Conservation (phyloP, 2,888 invertebrate species). For the Mycogona germanica region DNA sequence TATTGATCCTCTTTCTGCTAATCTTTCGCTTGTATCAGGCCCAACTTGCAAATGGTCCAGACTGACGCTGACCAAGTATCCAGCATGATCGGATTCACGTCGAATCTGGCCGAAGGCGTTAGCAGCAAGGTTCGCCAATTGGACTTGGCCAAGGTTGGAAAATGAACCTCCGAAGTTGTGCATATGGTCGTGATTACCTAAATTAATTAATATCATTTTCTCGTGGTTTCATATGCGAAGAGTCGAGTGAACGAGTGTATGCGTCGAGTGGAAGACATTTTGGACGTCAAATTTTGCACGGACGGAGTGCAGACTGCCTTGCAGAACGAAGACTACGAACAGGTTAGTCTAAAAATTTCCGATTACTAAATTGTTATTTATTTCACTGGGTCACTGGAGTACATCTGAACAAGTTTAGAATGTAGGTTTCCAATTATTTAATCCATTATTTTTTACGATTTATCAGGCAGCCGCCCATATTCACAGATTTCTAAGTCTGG, state of each 20-base stretch:
- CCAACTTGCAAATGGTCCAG: conserved; percentile 62
- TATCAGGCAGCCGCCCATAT: conserved; percentile 80
- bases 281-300: conserved; percentile 89
- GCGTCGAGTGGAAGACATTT: conserved; percentile 82
- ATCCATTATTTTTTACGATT: conserved; percentile 11
- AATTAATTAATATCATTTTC: neutral
- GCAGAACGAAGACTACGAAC: conserved; percentile 89
- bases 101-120: conserved; percentile 79
- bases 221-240: conserved; percentile 36
- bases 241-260: conserved; percentile 89
- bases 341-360: conserved; percentile 30
- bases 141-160: conserved; percentile 74
- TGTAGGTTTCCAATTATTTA: conserved; percentile 7
- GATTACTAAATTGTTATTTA: neutral
- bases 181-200: neutral
- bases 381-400: neutral
- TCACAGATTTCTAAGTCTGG: conserved; percentile 84
- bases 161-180: neutral
- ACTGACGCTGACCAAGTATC: conserved; percentile 67
- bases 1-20: too few species aligned
- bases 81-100: conserved; percentile 74
- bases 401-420: neutral
- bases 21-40: conserved; percentile 35
- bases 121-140: conserved; percentile 89
- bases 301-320: conserved; percentile 95